phyloP scores from a whole-genome alignment of 1,140 invertebrate genomes.

The Drosophila arizonae region DNA sequence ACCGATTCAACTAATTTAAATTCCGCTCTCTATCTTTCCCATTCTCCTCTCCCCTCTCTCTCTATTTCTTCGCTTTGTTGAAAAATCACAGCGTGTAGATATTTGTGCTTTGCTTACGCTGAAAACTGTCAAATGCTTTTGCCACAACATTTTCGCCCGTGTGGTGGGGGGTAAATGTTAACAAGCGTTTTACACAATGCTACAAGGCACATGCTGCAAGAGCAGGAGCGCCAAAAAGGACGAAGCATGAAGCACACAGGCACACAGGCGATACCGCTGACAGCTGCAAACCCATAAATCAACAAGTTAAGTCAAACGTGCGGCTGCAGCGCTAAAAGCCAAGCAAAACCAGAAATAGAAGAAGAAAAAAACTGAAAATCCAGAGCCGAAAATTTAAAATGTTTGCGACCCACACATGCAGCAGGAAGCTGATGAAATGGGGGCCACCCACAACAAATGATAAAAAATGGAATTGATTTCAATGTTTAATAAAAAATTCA shows the following conservation, averaged over 20 bases:
- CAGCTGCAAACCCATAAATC: conserved; percentile 77
- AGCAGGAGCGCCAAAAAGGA: conserved; percentile 9
- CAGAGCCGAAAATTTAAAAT: conserved; percentile 50
- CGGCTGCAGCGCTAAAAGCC: conserved; percentile 46
- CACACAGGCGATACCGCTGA: conserved; percentile 64
- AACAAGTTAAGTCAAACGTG: conserved; percentile 81
- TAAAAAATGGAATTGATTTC: conserved; percentile 78
- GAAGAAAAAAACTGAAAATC: conserved; percentile 9
- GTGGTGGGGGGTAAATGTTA: conserved; percentile 64
- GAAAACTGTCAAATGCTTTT: conserved; percentile 63
- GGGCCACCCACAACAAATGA: conserved; percentile 30
- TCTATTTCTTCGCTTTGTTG: background rate
- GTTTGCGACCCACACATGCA: conserved; percentile 57
- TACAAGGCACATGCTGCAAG: conserved; percentile 42
- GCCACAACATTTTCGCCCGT: conserved; percentile 56
- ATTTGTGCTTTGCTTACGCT: conserved; percentile 19
- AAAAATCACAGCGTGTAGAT: conserved; percentile 42
- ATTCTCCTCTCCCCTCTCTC: background rate
- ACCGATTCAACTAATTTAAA: conserved; percentile 72
- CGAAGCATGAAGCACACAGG: background rate
- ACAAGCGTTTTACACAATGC: conserved; percentile 78
- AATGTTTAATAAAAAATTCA: conserved; percentile 82
- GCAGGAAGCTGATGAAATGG: conserved; percentile 1
- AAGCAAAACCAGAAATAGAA: conserved; percentile 50
- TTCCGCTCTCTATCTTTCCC: conserved; percentile 33